These are phyloP conservation scores for Cremastinae sp. DNA, from an alignment of 2,888 invertebrate genomes.

Conservation along the genomic window DNA sequence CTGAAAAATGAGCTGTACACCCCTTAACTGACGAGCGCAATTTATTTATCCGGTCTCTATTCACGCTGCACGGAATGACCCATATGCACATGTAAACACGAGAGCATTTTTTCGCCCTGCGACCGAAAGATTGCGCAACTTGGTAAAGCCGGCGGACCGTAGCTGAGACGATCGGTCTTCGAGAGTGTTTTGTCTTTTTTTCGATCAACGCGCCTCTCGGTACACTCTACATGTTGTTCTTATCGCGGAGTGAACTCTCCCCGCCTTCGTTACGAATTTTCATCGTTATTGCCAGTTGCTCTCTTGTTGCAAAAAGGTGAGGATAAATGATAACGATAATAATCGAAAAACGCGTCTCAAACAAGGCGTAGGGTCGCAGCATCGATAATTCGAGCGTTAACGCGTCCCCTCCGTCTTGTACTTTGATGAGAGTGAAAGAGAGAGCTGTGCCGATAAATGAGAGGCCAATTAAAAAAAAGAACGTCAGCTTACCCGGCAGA, in stretches of 20 bases:
- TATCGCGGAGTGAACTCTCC: not conserved
- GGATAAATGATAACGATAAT: not conserved
- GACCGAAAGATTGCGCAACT: conserved; percentile 65
- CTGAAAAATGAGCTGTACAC: too few species aligned
- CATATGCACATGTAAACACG: too few species aligned
- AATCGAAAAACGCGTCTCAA: not conserved
- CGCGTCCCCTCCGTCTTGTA: conserved; percentile 37
- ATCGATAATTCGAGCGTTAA: conserved; percentile 33
- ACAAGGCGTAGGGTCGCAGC: conserved; percentile 5
- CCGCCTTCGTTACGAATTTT: not conserved
- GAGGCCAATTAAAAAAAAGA: conserved; percentile 42
- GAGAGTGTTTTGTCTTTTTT: not conserved
- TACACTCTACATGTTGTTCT: not conserved
- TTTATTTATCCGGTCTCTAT: too few species aligned
- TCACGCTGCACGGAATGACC: too few species aligned
- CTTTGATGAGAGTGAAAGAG: conserved; percentile 61
- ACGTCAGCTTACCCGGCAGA: not conserved
- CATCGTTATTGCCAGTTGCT: not conserved
- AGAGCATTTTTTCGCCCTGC: not conserved
- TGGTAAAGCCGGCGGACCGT: conserved; percentile 2
- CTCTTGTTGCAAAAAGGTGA: not conserved
- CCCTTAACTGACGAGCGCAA: too few species aligned
- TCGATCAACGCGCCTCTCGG: not conserved
- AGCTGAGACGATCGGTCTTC: not conserved
- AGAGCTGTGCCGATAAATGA: conserved; percentile 68